Evolutionary conservation across 2,797 vertebrate species (phyloP), one percentile per base, ranked within the genome.

Genomic region (Rhynchonycteris naso): DNA sequence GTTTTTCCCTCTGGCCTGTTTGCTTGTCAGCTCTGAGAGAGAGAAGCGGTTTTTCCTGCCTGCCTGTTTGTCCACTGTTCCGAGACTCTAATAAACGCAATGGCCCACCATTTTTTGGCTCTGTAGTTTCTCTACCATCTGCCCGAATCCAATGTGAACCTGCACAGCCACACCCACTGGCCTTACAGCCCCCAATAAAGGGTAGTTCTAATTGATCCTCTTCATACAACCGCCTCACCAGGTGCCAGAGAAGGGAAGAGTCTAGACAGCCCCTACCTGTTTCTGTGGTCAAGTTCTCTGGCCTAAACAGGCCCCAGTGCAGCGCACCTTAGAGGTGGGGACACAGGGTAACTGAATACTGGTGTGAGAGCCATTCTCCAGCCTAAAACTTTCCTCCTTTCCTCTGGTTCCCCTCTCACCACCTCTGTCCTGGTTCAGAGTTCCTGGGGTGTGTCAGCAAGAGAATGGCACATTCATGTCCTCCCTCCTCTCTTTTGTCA

Each of bases 351-450:
- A 54, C 21, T 18, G 14, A 24, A 66, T 63, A n/a, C 63, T 15
- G 83, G 33, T 12, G 24, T 0, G 0, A 71, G 0, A 9, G 43
- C 47, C 65, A 30, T 38, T 89, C 38, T 86, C 52, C 33, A n/a
- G 13, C 26, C 74, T 38, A 71, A 81, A 86, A 68, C 72, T 54
- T 50, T 10, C 6, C 1, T 54, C 8, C 5, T 12, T 12, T 22
- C 28, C 65, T 0, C 24, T 22, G 0, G 35, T 74, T 66, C 3
- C 54, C 15, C 22, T 5, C 26, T 38, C 68, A 54, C 47, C 0
- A 0, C 56, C 78, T 59, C 24, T 26, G 35, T 56, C 0, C 50
- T 22, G 28, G 33, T 83, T 71, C 81, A 28, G 13, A 6, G 0
- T 11, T 10, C 24, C 92, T 58, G 50, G 18, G 80, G 72, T 8